Evolutionary conservation across 2,888 invertebrate species (phyloP).

Genomic region (Parapristionchus giblindavisi): DNA sequence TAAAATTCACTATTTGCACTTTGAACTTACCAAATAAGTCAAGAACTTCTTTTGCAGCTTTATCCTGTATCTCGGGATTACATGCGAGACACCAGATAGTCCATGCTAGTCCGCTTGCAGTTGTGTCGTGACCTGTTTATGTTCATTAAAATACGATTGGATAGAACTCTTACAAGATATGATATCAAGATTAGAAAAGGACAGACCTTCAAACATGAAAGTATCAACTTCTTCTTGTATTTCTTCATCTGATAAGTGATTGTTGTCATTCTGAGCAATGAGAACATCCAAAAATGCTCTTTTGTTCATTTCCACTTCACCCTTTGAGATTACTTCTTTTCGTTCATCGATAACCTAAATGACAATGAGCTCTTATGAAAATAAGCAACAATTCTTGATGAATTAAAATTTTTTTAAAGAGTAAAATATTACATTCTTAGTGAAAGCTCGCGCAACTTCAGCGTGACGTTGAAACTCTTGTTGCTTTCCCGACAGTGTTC

Average conservation of each 20-base stretch:
- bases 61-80: slow-evolving; percentile 27
- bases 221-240: background rate
- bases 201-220: slow-evolving; percentile 12
- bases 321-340: background rate
- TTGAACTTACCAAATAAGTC: background rate
- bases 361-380: too few relatives aligned
- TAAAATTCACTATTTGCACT: too few relatives aligned
- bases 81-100: background rate
- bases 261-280: background rate
- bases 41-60: background rate
- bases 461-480: background rate
- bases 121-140: background rate
- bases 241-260: background rate
- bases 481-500: background rate
- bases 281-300: background rate
- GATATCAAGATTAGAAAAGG: background rate
- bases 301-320: background rate
- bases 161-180: background rate
- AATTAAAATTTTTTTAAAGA: background rate
- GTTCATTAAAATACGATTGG: background rate
- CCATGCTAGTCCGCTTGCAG: background rate
- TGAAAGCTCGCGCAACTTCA: background rate
- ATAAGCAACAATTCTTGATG: background rate
- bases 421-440: background rate
- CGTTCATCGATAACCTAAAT: slow-evolving; percentile 6